Base-by-base conservation (phyloP, 2,888 invertebrate species). In the Dynastes tityus region DNA sequence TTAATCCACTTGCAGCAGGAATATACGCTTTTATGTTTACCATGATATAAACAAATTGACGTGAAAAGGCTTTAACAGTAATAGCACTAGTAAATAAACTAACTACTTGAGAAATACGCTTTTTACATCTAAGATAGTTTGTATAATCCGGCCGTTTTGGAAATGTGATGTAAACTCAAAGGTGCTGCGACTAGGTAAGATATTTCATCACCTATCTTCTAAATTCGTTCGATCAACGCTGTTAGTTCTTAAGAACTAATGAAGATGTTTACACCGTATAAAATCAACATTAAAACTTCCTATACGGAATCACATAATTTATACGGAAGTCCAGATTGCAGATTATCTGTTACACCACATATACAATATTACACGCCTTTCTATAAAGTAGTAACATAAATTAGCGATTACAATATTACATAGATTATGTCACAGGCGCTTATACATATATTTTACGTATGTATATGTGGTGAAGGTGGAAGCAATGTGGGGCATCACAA, bases 401-500 rank as follows among this genome's bases (percentile, higher is more conserved):
- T 45, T 22, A 16, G 11, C 13, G 27, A 70, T 70, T 70, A 29
- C 13, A 11, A 53, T 51, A 51, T 68, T 45, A 67, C 40, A 67
- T 51, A 68, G 68, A 70, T 70, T 70, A 70, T 70, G 53, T 70
- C 70, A 53, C 53, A 32, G 70, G 2, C 6, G 64, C 51, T 22
- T 70, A 40, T 40, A 22, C 65, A 22, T 65, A 45, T 45, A 45
- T 11, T 45, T 45, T 8, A 45, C 13, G 5, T 22, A 22, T 6
- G 55, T 55, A 22, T 55, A 16, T 16, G 22, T 55, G 53, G 37
- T 32, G 53, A 70, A 70, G 70, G 70, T 70, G 55, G 55, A 22
- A 53, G 70, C 70, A 53, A 70, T 70, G 70, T 70, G 70, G 70
- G 70, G 53, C 70, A 53, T 53, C 70, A 32, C 70, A 53, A 53